These are phyloP conservation scores for Carcinoscorpius rotundicauda DNA, from an alignment of 1,140 invertebrate genomes.

Conservation along the genomic window DNA sequence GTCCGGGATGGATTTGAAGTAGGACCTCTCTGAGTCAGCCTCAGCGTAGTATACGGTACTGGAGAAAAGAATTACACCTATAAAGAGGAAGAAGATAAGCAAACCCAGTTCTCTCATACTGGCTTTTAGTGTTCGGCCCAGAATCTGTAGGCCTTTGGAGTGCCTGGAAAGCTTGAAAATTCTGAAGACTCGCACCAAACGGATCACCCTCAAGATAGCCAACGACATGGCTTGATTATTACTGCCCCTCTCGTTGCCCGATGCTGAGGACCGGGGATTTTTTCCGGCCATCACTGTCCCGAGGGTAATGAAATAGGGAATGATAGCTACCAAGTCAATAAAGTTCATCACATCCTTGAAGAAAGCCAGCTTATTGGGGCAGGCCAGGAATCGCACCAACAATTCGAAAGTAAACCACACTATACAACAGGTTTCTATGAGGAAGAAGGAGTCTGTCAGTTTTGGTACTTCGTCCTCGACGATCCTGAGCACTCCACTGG, in stretches of 20 bases:
- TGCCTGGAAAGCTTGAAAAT: conserved; percentile 97
- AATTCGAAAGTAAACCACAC: conserved; percentile 99
- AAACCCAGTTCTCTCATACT: conserved; percentile 98
- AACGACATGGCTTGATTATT: conserved; percentile 92
- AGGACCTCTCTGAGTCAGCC: conserved; percentile 85
- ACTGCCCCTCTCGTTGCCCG: conserved; percentile 11
- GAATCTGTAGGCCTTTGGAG: conserved; percentile 94
- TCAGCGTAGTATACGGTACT: conserved; percentile 98
- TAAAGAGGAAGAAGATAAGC: conserved; percentile 99
- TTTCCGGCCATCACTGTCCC: conserved; percentile 72
- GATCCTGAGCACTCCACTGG: conserved; percentile 84
- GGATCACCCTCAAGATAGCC: conserved; percentile 91
- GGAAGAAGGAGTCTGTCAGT: conserved; percentile 94
- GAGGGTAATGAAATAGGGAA: conserved; percentile 98
- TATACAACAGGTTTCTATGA: conserved; percentile 95
- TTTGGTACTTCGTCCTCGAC: conserved; percentile 93
- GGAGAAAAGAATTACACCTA: conserved; percentile 95
- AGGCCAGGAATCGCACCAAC: conserved; percentile 93
- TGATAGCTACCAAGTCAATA: conserved; percentile 98
- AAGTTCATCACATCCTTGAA: conserved; percentile 99
- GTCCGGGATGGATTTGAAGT: conserved; percentile 95
- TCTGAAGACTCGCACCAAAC: conserved; percentile 94
- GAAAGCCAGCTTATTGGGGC: conserved; percentile 96
- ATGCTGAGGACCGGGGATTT: conserved; percentile 4
- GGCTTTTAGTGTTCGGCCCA: conserved; percentile 96